Conservation (phyloP, 1,140 invertebrate genomes). For the Proctacanthus coquilletti region DNA sequence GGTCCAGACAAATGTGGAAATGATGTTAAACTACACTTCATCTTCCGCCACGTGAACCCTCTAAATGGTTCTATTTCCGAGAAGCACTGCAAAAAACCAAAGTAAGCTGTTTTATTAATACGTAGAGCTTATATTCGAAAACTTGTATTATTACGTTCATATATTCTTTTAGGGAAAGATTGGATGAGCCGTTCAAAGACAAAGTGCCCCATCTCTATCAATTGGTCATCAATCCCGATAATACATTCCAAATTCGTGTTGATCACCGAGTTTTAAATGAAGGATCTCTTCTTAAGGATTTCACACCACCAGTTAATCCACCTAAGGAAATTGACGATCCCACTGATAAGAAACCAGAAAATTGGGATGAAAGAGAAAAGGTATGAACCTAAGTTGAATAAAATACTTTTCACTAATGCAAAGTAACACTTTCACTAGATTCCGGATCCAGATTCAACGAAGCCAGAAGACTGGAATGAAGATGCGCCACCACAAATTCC, state of each 20-base stretch:
- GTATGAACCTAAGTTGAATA: constrained; percentile 14
- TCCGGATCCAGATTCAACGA: constrained; percentile 67
- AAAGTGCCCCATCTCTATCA: constrained; percentile 92
- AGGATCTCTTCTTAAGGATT: constrained; percentile 78
- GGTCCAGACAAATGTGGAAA: constrained; percentile 98
- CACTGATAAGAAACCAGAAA: constrained; percentile 70
- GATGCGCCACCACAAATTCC: constrained; percentile 77
- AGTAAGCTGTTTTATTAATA: constrained; percentile 30
- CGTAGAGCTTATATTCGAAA: background rate
- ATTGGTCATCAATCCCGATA: constrained; percentile 77
- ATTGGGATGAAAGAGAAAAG: constrained; percentile 97
- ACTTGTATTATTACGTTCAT: constrained; percentile 7
- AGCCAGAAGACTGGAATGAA: constrained; percentile 94
- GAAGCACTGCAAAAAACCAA: constrained; percentile 83
- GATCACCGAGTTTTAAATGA: constrained; percentile 68
- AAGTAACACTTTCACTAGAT: no score
- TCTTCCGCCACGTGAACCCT: constrained; percentile 92
- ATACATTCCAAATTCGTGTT: constrained; percentile 53
- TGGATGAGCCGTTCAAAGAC: constrained; percentile 87
- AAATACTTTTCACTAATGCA: no score
- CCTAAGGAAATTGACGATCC: constrained; percentile 92
- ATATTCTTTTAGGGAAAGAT: constrained; percentile 36
- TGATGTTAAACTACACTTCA: constrained; percentile 94
- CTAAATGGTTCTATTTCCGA: constrained; percentile 76
- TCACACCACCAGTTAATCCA: constrained; percentile 87